Evolutionary conservation across 2,113 vertebrate species (phyloP), one percentile per base, ranked within the genome.

Genomic region (Gymnocephalus cernua): DNA sequence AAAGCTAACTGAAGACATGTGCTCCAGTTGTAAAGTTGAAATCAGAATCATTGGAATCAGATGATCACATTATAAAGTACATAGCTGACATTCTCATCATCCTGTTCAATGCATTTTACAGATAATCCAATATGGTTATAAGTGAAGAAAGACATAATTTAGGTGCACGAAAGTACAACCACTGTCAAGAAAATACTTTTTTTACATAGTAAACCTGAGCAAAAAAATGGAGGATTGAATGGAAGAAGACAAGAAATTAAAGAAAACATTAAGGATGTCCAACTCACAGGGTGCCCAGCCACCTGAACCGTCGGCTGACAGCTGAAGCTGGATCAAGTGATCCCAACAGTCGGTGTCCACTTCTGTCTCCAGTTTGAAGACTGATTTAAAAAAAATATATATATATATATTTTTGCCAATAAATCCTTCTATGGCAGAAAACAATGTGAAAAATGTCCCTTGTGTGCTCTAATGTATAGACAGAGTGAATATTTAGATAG

Each of bases 291-390:
- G 92, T 12, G 85, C 82, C 85, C 84, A 93, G 82, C 93, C 94
- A 86, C 93, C 95, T 15, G 93, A 94, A 82, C 92, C 82, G 6
- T n/a, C n/a, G n/a, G n/a, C n/a, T n/a, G 89, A 91, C 92, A 95
- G 82, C 79, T 94, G 93, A 38, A 95, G 90, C 71, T 95, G 94
- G 93, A 95, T 93, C 94, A 94, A 64, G 88, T 93, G 94, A 94
- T 95, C 94, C 94, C 88, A 89, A 91, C 93, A 95, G 64, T 79
- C 88, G 50, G 66, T 76, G 58, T 88, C 85, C 47, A 86, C 88
- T 65, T 77, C 89, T 18, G 88, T 87, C 91, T 94, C 94, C 95
- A 95, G 91, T 81, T 92, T 95, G 94, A 84, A 79, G 59, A 50
- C 57, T n/a, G 19, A 53, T 83, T 62, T 9, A 48, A 71, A 35